Conservation (phyloP, 1,140 invertebrate species). For the Teleopsis dalmanni region DNA sequence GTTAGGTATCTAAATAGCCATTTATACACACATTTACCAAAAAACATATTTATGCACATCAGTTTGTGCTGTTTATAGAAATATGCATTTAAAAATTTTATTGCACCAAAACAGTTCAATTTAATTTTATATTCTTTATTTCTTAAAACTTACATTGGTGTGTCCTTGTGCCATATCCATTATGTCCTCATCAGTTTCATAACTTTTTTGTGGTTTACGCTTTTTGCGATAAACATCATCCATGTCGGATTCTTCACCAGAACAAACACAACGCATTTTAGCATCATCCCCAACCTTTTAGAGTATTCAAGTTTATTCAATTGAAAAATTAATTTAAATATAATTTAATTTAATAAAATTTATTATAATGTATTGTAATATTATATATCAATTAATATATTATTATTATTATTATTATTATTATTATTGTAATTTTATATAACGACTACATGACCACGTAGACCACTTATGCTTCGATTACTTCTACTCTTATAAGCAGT, state of each 20-base stretch:
- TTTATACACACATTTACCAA: too few relatives aligned
- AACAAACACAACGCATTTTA: slow-evolving; percentile 76
- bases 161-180: slow-evolving; percentile 26
- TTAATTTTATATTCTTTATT: background rate
- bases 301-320: too few relatives aligned
- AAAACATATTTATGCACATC: too few relatives aligned
- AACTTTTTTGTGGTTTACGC: slow-evolving; percentile 16
- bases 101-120: background rate
- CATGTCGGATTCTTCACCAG: slow-evolving; percentile 43
- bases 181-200: slow-evolving; percentile 34
- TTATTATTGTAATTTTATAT: background rate
- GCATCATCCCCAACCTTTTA: slow-evolving; percentile 65
- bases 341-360: background rate
- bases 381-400: background rate
- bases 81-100: too few relatives aligned
- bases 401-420: background rate
- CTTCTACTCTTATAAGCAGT: too few relatives aligned
- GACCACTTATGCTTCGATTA: too few relatives aligned
- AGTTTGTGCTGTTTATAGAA: too few relatives aligned
- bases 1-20: too few relatives aligned
- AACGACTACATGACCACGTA: background rate
- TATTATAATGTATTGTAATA: background rate
- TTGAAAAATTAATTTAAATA: background rate
- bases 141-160: slow-evolving; percentile 10
- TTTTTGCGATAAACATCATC: slow-evolving; percentile 23